Base-by-base conservation (phyloP, 2,113 vertebrate species). In the Ahaetulla prasina region DNA sequence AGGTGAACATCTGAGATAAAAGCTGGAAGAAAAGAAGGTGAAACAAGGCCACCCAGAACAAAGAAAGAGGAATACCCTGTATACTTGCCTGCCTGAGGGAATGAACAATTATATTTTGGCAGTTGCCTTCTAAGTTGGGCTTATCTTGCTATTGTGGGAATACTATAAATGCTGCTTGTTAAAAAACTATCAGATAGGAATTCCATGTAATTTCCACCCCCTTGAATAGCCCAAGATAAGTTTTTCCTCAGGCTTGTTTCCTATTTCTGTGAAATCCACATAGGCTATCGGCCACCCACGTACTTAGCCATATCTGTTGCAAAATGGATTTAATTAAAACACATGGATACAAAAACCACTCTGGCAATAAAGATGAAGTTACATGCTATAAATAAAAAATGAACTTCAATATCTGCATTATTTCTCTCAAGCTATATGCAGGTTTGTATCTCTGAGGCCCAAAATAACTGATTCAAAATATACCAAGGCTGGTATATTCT, bases 131-230 rank as follows among this genome's bases (percentile, higher is more conserved):
- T 93, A 92, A 85, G 92, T 94, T 74, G 12, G 90, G 45, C 20
- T 97, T 96, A 95, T 92, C 95, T 95, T 92, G 93, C 94, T 91
- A 68, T 93, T 93, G 90, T 30, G 92, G 94, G 96, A 97, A 96
- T 95, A 93, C 92, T 93, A 94, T 94, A 94, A 93, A 94, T 94
- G 88, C 91, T 96, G 95, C 94, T 96, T 97, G 96, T 95, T 95
- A 97, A 92, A 93, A 96, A 95, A 94, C 95, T 95, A 96, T 97
- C 96, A 96, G 96, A 97, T 97, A 98, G 97, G 96, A 94, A 96
- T 97, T 95, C 96, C 94, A 93, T 95, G 95, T 97, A 94, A 97
- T 96, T 97, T 97, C 95, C 95, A 96, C 87, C 94, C 95, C 92
- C 93, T 92, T 74, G 96, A 97, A 97, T 94, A 97, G 95, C 94